These are phyloP conservation scores for Molorchus minor DNA, from an alignment of 2,888 invertebrate species.

Conservation along the genomic window DNA sequence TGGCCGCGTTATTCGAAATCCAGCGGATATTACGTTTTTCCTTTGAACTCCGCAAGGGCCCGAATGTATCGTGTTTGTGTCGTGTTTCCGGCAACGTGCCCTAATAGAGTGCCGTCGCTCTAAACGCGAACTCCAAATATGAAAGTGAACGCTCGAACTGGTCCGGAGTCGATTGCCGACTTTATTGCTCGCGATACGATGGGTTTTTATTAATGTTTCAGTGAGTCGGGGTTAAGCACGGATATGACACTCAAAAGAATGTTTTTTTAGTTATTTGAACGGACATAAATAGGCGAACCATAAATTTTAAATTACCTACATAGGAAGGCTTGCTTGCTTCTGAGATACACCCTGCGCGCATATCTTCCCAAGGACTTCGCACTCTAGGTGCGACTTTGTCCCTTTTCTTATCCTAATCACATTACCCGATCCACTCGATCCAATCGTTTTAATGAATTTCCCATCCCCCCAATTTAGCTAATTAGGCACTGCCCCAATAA, in stretches of 20 bases:
- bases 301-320: too few species aligned
- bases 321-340: too few species aligned
- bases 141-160: slow-evolving; percentile 13
- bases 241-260: too few species aligned
- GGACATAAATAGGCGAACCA: too few species aligned
- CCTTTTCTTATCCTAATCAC: too few species aligned
- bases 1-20: slow-evolving; percentile 54
- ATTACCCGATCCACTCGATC: too few species aligned
- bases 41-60: slow-evolving; percentile 52
- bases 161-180: slow-evolving; percentile 9
- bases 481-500: background rate
- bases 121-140: slow-evolving; percentile 26
- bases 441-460: too few species aligned
- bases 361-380: too few species aligned
- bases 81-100: slow-evolving; percentile 38
- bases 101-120: slow-evolving; percentile 41
- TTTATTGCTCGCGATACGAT: slow-evolving; percentile 10
- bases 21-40: slow-evolving; percentile 56
- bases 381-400: too few species aligned
- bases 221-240: background rate
- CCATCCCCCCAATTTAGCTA: background rate
- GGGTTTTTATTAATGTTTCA: slow-evolving; percentile 12
- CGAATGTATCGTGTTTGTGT: slow-evolving; percentile 51
- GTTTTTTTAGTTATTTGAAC: too few species aligned
- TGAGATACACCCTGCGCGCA: too few species aligned